Percentiles rank a stretch among this genome's conserved stretches.
Conservation (phyloP, 2,113 vertebrate genomes). For the Toxotes chatareus region DNA sequence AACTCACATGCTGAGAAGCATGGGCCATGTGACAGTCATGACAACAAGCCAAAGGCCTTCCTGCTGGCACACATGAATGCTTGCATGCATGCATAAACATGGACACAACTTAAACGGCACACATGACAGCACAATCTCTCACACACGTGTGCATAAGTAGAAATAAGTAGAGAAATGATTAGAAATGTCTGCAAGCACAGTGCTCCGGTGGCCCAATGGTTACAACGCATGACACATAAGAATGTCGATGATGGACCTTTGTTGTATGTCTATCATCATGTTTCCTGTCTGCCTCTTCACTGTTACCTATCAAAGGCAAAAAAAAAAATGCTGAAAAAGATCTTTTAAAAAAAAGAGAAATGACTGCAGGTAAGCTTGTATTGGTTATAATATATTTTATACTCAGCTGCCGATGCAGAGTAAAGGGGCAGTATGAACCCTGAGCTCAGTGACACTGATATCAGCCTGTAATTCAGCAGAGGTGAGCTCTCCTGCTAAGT, state of each 20-base stretch:
- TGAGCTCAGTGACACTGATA: constrained; percentile 63
- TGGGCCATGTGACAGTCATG: constrained; percentile 50
- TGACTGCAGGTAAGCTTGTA: neutral
- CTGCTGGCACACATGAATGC: constrained; percentile 23
- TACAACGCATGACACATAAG: no score
- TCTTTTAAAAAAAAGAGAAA: neutral
- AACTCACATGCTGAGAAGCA: constrained; percentile 50
- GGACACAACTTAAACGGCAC: neutral
- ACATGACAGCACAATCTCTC: neutral
- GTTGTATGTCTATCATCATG: no score
- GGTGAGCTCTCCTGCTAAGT: constrained; percentile 61
- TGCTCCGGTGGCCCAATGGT: no score
- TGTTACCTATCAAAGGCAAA: no score
- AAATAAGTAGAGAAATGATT: neutral
- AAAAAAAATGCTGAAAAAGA: no score
- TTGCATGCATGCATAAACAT: constrained; percentile 4
- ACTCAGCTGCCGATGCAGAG: neutral
- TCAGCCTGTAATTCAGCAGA: constrained; percentile 56
- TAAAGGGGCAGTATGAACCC: constrained; percentile 37
- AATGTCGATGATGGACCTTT: no score
- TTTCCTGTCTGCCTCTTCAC: no score
- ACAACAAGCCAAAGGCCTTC: constrained; percentile 28
- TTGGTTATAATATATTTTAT: neutral
- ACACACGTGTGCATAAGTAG: neutral
- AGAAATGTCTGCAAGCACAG: neutral